Conservation (phyloP, 2,113 vertebrate genomes). For the Halcyon senegalensis region DNA sequence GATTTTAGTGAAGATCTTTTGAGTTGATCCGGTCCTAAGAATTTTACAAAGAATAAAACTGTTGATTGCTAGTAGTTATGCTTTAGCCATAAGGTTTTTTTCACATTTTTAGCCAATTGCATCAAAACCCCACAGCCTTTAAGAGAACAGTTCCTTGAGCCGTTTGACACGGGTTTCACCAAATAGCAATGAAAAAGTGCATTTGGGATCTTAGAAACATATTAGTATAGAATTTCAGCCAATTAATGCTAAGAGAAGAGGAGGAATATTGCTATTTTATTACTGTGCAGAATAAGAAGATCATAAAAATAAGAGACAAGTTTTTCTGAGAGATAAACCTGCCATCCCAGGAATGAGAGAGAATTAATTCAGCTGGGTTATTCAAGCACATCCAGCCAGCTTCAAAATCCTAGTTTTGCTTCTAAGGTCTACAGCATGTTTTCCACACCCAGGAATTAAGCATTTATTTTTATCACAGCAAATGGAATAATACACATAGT, state of each 20-base stretch:
- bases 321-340: background rate
- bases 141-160: background rate
- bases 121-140: background rate
- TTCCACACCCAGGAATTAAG: background rate
- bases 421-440: background rate
- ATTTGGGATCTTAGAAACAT: background rate
- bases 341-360: background rate
- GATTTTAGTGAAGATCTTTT: background rate
- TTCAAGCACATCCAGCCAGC: background rate
- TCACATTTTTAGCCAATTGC: background rate
- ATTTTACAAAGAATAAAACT: background rate
- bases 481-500: background rate
- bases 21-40: background rate
- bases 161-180: background rate
- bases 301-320: background rate
- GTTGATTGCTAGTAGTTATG: background rate
- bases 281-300: background rate
- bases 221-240: background rate
- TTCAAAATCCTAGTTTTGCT: background rate
- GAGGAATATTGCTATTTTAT: background rate
- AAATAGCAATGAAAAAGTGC: background rate
- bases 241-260: background rate
- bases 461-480: background rate
- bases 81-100: background rate
- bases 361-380: background rate